A percentile compares a stretch with the other conserved stretches of the same genome.
phyloP scores from a whole-genome alignment of 2,888 invertebrate species.

The Watsonalla binaria region DNA sequence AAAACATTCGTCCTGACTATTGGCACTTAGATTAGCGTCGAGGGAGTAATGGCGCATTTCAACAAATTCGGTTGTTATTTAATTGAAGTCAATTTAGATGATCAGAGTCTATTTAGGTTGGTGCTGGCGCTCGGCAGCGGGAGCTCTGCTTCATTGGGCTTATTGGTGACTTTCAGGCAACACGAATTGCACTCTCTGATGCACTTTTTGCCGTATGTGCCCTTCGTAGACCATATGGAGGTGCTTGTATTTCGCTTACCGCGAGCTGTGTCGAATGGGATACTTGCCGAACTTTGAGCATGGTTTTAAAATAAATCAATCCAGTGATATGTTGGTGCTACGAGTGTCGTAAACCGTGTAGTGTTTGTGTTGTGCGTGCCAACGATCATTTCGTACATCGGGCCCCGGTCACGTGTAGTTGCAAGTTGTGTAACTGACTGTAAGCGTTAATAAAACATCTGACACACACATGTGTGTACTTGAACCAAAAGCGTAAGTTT shows the following conservation, averaged over 20 bases:
- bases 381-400: constrained; percentile 10
- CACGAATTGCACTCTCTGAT: constrained; percentile 77
- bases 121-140: constrained; percentile 76
- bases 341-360: neutral
- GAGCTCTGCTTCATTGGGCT: constrained; percentile 79
- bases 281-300: neutral
- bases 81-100: constrained; percentile 80
- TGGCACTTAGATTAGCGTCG: constrained; percentile 77
- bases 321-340: neutral
- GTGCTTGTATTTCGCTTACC: constrained; percentile 18
- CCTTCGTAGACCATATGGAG: constrained; percentile 36
- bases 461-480: neutral
- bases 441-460: neutral
- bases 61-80: constrained; percentile 80
- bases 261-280: neutral
- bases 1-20: constrained; percentile 77
- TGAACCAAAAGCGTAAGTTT: too few species aligned
- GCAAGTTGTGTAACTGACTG: neutral
- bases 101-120: constrained; percentile 80
- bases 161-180: constrained; percentile 79
- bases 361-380: constrained; percentile 4
- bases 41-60: constrained; percentile 79
- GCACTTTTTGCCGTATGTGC: constrained; percentile 70
- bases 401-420: constrained; percentile 2
- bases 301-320: neutral